A percentile compares a stretch with the other conserved stretches of the same genome.
phyloP scores from a whole-genome alignment of 2,113 vertebrate genomes.

The Ceyx margarethae region DNA sequence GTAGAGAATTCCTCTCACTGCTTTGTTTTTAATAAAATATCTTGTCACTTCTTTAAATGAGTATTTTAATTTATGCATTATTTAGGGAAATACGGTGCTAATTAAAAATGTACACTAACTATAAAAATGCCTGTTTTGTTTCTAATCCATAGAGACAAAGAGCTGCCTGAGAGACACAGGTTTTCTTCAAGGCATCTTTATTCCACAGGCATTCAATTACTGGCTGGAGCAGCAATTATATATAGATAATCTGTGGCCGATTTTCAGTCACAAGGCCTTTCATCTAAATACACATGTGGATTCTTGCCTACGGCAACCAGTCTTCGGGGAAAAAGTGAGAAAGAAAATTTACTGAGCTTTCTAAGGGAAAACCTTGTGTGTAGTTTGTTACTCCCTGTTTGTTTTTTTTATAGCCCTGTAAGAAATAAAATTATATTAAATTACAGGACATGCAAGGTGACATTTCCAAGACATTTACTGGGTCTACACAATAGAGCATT shows the following conservation, averaged over 20 bases:
- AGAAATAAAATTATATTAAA: conserved; percentile 16
- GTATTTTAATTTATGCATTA: conserved; percentile 33
- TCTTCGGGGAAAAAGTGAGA: background rate
- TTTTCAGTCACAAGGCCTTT: conserved; percentile 29
- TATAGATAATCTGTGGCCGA: conserved; percentile 7
- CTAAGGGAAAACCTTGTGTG: background rate
- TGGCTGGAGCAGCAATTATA: conserved; percentile 33
- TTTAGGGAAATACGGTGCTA: conserved; percentile 1
- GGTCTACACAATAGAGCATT: background rate
- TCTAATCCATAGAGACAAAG: background rate
- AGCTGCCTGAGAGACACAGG: background rate
- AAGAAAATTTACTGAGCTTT: background rate
- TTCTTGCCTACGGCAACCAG: conserved; percentile 18
- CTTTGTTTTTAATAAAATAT: conserved; percentile 24
- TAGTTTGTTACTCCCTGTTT: background rate
- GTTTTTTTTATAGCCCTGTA: background rate
- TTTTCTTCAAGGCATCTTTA: background rate
- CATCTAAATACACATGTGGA: background rate
- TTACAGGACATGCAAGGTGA: background rate
- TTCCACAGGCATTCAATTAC: conserved; percentile 20
- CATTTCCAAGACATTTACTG: background rate
- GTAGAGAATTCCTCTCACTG: background rate
- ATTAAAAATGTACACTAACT: conserved; percentile 20
- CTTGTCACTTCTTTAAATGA: conserved; percentile 33
- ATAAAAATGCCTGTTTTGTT: conserved; percentile 39